Evolutionary conservation across 2,888 invertebrate genomes (phyloP).

Genomic region (Caenorhabditis sp.): DNA sequence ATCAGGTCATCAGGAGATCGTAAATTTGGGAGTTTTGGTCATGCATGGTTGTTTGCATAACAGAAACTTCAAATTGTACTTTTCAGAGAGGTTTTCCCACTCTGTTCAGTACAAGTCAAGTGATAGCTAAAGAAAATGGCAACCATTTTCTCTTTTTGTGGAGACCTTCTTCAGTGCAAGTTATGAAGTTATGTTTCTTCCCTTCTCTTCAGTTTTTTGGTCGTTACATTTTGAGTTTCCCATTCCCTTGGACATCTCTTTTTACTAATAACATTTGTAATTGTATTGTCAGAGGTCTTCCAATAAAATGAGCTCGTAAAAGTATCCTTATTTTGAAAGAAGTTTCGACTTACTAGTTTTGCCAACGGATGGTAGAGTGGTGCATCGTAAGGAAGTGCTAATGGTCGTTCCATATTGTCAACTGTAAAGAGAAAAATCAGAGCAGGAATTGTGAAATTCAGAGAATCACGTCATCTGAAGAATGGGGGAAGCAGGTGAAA

Average conservation of each 20-base stretch:
- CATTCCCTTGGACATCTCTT: background rate
- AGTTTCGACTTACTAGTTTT: slow-evolving; percentile 32
- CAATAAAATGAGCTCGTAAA: slow-evolving; percentile 44
- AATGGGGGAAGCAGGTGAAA: slow-evolving; percentile 36
- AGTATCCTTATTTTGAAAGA: slow-evolving; percentile 1
- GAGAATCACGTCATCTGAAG: slow-evolving; percentile 39
- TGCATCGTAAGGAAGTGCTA: slow-evolving; percentile 49
- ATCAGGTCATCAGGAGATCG: too few relatives aligned
- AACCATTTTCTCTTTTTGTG: background rate
- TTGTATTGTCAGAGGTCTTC: slow-evolving; percentile 35
- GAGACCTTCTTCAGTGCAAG: background rate
- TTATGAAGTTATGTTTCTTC: slow-evolving; percentile 1
- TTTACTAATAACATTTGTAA: slow-evolving; percentile 38
- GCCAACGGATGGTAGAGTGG: slow-evolving; percentile 53
- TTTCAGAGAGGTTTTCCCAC: background rate
- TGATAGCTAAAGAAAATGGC: background rate
- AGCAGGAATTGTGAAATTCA: background rate
- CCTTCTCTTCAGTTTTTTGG: slow-evolving; percentile 17
- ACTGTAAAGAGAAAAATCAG: background rate
- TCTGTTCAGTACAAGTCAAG: background rate
- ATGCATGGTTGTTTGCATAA: slow-evolving; percentile 12
- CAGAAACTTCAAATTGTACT: too few relatives aligned
- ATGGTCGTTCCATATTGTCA: slow-evolving; percentile 41
- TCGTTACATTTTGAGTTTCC: slow-evolving; percentile 33
- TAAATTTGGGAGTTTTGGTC: too few relatives aligned